Percentiles rank a stretch among this genome's conserved stretches.
Evolutionary conservation across 2,113 vertebrate species (phyloP).

Genomic region (Athene noctua): DNA sequence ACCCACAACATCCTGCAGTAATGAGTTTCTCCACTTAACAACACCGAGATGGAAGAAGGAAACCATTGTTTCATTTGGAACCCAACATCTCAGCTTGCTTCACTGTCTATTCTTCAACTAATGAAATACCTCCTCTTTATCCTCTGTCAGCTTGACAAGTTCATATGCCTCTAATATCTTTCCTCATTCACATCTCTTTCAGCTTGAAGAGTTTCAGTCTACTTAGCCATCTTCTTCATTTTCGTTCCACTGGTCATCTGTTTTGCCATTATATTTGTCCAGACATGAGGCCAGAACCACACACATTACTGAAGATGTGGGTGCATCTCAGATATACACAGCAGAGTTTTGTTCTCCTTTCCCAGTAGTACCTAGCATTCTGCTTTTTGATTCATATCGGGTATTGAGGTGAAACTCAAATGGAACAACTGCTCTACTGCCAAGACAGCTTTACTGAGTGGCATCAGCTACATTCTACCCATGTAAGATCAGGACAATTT

Average conservation of each 20-base stretch:
- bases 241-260: not conserved
- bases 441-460: not conserved
- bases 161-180: not conserved
- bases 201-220: not conserved
- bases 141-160: not conserved
- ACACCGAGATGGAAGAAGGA: not conserved
- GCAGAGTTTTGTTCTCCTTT: not conserved
- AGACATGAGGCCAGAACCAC: not conserved
- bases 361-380: not conserved
- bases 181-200: not conserved
- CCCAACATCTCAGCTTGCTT: not conserved
- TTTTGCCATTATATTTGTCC: not conserved
- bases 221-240: rapidly evolving
- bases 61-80: not conserved
- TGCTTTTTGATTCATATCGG: not conserved
- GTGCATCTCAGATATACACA: not conserved
- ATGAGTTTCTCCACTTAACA: not conserved
- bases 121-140: not conserved
- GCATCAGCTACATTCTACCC: not conserved
- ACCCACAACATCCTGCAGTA: not conserved
- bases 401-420: not conserved
- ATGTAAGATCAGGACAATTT: not conserved
- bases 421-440: not conserved
- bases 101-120: not conserved
- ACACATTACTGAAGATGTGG: not conserved